Evolutionary conservation across 2,797 vertebrate species (phyloP).

Genomic region (Tympanoctomys barrerae): DNA sequence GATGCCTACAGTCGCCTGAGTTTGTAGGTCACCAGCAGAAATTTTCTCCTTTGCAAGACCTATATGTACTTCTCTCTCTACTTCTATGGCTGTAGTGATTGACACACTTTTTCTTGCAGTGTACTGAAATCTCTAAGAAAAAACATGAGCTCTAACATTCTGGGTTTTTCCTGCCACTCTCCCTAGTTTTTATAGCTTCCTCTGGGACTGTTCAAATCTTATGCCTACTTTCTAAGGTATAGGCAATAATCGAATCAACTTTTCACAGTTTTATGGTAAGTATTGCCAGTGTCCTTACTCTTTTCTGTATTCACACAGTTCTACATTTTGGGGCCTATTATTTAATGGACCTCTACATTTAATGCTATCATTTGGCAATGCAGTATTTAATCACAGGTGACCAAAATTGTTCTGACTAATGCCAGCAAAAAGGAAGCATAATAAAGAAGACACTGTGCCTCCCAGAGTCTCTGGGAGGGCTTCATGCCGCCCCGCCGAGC

Average conservation of each 20-base stretch:
- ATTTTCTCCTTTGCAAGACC: neutral
- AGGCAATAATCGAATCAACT: neutral
- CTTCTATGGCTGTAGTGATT: neutral
- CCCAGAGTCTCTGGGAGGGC: neutral
- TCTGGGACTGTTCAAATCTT: neutral
- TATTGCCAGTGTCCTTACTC: neutral
- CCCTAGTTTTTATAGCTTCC: neutral
- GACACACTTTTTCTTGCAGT: neutral
- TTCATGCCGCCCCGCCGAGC: neutral
- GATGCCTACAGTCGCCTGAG: neutral
- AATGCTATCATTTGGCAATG: neutral
- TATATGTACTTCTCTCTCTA: neutral
- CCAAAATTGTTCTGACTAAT: neutral
- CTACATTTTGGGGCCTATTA: neutral
- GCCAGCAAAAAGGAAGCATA: slow-evolving; percentile 13
- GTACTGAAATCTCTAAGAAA: neutral
- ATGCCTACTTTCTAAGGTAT: neutral
- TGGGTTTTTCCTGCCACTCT: neutral
- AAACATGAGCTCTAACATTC: neutral
- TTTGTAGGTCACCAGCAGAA: neutral
- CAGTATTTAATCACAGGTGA: neutral
- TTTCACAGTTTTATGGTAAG: neutral
- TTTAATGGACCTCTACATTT: neutral
- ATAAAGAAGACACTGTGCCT: neutral
- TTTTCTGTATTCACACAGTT: neutral